A percentile compares a stretch with the other conserved stretches of the same genome.
phyloP scores from a whole-genome alignment of 2,113 vertebrate genomes.

The Orcinus orca region DNA sequence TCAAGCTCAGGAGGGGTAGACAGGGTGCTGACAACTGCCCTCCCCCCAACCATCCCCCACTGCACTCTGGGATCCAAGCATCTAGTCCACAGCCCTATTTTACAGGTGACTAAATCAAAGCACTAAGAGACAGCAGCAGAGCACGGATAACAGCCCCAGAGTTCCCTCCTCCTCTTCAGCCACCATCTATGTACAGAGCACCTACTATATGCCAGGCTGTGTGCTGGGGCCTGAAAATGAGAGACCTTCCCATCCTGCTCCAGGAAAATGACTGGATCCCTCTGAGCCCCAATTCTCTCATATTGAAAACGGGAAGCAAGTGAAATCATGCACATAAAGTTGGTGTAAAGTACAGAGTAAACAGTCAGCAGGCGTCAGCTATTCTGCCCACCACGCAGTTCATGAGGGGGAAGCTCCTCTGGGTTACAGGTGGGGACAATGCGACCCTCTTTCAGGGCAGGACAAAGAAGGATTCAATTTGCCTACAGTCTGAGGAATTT shows the following conservation, averaged over 20 bases:
- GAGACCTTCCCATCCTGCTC: not conserved
- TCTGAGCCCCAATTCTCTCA: not conserved
- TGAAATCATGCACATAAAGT: not conserved
- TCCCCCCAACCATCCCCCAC: not conserved
- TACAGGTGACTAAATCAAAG: not conserved
- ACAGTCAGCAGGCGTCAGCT: not conserved
- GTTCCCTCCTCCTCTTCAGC: not conserved
- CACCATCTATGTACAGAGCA: not conserved
- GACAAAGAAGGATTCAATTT: not conserved
- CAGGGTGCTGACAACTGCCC: not conserved
- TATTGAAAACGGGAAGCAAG: not conserved
- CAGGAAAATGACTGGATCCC: not conserved
- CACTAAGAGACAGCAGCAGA: not conserved
- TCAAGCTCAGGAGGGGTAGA: not conserved
- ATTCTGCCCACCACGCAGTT: too few species aligned
- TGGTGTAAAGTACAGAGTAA: accelerated
- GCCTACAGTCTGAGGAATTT: not conserved
- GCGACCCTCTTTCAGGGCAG: not conserved
- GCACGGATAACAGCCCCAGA: not conserved
- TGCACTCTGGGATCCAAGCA: not conserved
- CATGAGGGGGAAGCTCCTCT: too few species aligned
- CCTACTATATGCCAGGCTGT: not conserved
- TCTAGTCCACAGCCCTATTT: not conserved
- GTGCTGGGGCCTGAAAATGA: not conserved
- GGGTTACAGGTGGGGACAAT: not conserved